A percentile compares a stretch with the other conserved stretches of the same genome.
These are phyloP conservation scores for Nipponacmea schrenckii DNA, from an alignment of 2,888 invertebrate genomes.

Conservation along the genomic window DNA sequence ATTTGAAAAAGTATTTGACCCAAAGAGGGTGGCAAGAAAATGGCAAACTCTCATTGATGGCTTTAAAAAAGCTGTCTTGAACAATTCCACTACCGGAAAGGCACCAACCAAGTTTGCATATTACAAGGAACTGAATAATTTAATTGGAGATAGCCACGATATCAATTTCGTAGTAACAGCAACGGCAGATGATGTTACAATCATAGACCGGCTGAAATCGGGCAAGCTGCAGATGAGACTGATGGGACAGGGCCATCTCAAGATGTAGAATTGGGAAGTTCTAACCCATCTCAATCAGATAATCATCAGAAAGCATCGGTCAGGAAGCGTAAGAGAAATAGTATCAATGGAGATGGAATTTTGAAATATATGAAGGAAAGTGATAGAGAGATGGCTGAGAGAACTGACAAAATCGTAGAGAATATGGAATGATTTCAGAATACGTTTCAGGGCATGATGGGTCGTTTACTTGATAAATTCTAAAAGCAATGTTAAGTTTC, in stretches of 20 bases:
- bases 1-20: not conserved
- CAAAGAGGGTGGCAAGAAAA: not conserved
- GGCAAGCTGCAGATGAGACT: not conserved
- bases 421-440: conserved; percentile 3
- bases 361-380: conserved; percentile 1
- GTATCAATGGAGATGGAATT: not conserved
- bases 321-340: not conserved
- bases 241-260: not conserved
- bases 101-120: not conserved
- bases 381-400: not conserved
- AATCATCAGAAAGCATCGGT: not conserved
- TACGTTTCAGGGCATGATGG: conserved; percentile 4
- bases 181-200: not conserved
- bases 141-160: not conserved
- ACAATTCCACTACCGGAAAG: not conserved
- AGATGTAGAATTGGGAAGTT: not conserved
- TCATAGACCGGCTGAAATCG: not conserved
- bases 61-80: not conserved
- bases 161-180: not conserved
- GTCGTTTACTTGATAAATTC: not conserved
- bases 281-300: not conserved
- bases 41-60: not conserved
- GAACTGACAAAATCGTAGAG: not conserved
- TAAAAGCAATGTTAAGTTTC: not conserved
- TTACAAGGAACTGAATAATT: not conserved